A percentile compares a stretch with the other conserved stretches of the same genome.
phyloP scores from a whole-genome alignment of 1,140 invertebrate species.

The Atta texana region DNA sequence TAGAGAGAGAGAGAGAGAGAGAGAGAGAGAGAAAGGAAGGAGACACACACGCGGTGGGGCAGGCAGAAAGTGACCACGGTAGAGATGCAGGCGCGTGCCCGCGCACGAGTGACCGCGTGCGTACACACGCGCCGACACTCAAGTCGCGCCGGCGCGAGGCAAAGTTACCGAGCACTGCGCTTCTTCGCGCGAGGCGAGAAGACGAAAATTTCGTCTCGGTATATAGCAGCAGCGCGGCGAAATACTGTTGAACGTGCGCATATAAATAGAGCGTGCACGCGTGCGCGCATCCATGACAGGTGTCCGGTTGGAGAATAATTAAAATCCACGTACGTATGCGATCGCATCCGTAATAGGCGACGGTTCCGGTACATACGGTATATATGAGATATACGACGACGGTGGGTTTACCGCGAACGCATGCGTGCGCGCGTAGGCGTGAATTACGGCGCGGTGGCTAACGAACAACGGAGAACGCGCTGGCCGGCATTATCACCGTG shows the following conservation, averaged over 20 bases:
- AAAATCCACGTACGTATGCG: conserved; percentile 74
- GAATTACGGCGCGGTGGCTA: conserved; percentile 72
- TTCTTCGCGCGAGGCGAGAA: conserved; percentile 32
- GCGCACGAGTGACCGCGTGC: conserved; percentile 48
- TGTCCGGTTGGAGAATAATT: conserved; percentile 78
- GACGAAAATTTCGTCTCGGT: conserved; percentile 14
- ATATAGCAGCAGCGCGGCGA: conserved; percentile 24
- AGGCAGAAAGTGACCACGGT: conserved; percentile 39
- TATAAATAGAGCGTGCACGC: conserved; percentile 69
- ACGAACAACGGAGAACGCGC: conserved; percentile 67
- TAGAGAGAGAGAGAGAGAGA: neutral
- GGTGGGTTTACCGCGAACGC: conserved; percentile 25
- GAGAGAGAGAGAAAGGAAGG: neutral
- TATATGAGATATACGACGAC: conserved; percentile 32
- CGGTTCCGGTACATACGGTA: conserved; percentile 67
- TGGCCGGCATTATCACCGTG: conserved; percentile 52
- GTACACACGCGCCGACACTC: conserved; percentile 49
- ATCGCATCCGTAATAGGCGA: conserved; percentile 76
- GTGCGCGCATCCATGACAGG: conserved; percentile 77
- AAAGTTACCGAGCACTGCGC: neutral
- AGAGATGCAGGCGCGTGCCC: conserved; percentile 40
- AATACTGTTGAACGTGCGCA: conserved; percentile 59
- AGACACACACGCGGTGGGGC: neutral
- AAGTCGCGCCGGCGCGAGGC: conserved; percentile 11
- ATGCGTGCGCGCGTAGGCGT: conserved; percentile 72